Percentiles rank a stretch among this genome's conserved stretches.
Evolutionary conservation across 2,113 vertebrate genomes (phyloP).

Genomic region (Leptosomus discolor): DNA sequence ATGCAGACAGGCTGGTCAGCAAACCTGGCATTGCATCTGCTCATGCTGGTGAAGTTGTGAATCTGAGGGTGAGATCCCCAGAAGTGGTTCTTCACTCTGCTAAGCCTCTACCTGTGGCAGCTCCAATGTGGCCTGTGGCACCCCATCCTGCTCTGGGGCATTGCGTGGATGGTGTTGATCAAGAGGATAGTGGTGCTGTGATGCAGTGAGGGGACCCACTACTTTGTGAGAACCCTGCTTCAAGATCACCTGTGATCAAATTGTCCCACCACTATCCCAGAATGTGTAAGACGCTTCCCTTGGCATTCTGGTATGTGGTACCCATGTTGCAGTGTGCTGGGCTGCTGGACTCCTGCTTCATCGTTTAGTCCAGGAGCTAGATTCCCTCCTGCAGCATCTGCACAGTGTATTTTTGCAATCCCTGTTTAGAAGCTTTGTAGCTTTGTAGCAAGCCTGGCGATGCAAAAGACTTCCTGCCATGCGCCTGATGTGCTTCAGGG

Average conservation of each 20-base stretch:
- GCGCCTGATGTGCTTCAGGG: neutral
- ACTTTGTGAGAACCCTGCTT: neutral
- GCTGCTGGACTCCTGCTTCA: neutral
- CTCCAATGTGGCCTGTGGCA: neutral
- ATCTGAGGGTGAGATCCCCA: fast-evolving
- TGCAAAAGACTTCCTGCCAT: neutral
- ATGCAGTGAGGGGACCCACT: neutral
- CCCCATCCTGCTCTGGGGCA: neutral
- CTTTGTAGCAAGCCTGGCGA: neutral
- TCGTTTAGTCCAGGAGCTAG: fast-evolving
- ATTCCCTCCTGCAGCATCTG: neutral
- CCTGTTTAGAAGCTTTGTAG: neutral
- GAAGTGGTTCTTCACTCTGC: neutral
- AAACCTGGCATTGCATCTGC: neutral
- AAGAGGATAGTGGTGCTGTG: neutral
- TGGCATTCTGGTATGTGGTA: neutral
- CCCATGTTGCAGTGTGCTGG: neutral
- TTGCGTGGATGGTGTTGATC: neutral
- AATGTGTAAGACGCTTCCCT: neutral
- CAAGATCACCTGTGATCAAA: neutral
- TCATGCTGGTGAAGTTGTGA: neutral
- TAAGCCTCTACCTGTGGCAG: neutral
- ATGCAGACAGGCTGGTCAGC: neutral
- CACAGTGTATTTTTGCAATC: neutral
- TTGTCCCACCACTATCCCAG: neutral